phyloP scores from a whole-genome alignment of 2,113 vertebrate species.

The Junco hyemalis region DNA sequence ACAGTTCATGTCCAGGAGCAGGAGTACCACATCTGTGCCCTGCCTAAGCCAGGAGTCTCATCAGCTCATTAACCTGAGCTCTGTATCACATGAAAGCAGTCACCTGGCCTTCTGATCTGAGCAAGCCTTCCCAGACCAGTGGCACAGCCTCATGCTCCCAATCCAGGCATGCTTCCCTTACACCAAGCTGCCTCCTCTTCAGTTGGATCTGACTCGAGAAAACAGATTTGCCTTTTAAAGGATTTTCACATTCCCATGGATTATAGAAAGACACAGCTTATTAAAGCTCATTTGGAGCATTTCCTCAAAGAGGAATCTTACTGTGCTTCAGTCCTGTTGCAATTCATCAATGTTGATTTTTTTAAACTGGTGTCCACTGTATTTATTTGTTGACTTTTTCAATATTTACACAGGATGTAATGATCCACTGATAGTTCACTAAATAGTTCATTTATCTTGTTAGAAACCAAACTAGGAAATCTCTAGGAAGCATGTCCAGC shows the following conservation, averaged over 20 bases:
- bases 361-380: neutral
- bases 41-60: neutral
- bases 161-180: fast-evolving
- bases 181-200: neutral
- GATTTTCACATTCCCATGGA: neutral
- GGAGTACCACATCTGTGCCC: neutral
- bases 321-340: neutral
- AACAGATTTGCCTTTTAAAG: neutral
- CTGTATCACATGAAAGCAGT: neutral
- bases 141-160: neutral
- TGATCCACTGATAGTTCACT: neutral
- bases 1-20: neutral
- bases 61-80: neutral
- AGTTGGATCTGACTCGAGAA: fast-evolving
- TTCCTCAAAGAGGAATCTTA: neutral
- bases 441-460: neutral
- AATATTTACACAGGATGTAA: neutral
- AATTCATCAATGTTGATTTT: neutral
- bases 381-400: conserved; percentile 7
- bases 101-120: neutral
- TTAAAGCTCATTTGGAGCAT: neutral
- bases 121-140: neutral
- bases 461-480: neutral
- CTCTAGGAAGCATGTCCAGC: neutral
- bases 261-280: neutral